Percentiles rank a stretch among this genome's conserved stretches.
Evolutionary conservation across 1,140 invertebrate genomes (phyloP).

Genomic region (Nephila pilipes): DNA sequence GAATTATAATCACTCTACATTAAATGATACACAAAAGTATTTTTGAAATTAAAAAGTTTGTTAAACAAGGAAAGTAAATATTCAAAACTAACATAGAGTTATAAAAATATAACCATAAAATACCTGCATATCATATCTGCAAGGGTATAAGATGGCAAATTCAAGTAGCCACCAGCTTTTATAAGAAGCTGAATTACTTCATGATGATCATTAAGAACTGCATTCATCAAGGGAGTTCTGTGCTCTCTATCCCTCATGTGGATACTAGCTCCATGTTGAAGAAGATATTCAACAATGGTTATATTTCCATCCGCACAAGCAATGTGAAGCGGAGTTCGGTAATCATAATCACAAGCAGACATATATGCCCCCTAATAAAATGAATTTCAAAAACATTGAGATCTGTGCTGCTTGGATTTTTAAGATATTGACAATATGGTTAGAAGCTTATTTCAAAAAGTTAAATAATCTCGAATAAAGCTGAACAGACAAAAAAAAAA

Average conservation of each 20-base stretch:
- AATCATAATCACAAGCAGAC: slow-evolving; percentile 88
- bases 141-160: slow-evolving; percentile 85
- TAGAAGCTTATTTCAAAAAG: too few species aligned
- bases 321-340: slow-evolving; percentile 90
- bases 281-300: slow-evolving; percentile 87
- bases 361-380: slow-evolving; percentile 86
- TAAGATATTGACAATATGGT: too few species aligned
- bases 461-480: too few species aligned
- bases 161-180: slow-evolving; percentile 85
- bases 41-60: too few species aligned
- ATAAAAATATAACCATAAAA: neutral
- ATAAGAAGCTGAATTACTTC: slow-evolving; percentile 81
- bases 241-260: slow-evolving; percentile 87
- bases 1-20: too few species aligned
- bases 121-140: slow-evolving; percentile 83
- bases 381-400: neutral
- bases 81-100: neutral
- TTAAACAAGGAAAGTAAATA: neutral
- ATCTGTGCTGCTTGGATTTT: too few species aligned
- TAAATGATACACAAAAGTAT: too few species aligned
- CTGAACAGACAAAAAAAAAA: too few species aligned
- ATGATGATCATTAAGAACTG: slow-evolving; percentile 79
- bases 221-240: slow-evolving; percentile 80
- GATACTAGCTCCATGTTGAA: slow-evolving; percentile 92
- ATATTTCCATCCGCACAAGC: slow-evolving; percentile 88